Evolutionary conservation across 1,140 invertebrate genomes (phyloP), one percentile per base, ranked within the genome.

Genomic region (Acromyrmex echinatior): DNA sequence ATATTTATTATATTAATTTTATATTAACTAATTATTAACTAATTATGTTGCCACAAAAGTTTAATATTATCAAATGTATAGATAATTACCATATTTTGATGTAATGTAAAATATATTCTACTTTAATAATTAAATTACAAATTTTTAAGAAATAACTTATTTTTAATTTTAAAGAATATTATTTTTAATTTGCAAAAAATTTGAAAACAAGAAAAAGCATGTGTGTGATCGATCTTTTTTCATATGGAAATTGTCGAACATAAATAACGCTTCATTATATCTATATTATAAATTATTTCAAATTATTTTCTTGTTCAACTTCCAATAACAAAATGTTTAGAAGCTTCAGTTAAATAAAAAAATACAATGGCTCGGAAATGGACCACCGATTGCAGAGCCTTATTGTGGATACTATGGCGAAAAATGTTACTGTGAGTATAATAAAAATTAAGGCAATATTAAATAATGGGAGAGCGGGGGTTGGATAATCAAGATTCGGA

Each of bases 341-440:
- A 96, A 97, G 92, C 95, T 98, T 88, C 96, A 96, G 90, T 94
- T 98, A 87, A 96, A 95, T 16, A 96, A 96, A 39, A 93, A 96
- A 18, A 97, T 99, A 84, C 96, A 97, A 81, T 99, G 99, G 98
- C 95, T 98, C 28, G 96, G 96, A 35, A 96, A 96, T 35, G 94
- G 95, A 62, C 97, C 97, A 28, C 99, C 99, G 0, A 96, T 98
- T n/a, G 98, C 98, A n/a, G 98, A 99, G 92, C 99, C 99, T 4
- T 95, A 95, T 4, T 99, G 99, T 94, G 99, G 99, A 6, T 99
- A 99, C 95, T 96, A 97, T 39, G 98, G 97, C 63, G 98, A 99
- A 95, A 98, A 99, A 95, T 99, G 99, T 92, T 97, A 97, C 89
- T 97, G 98, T 98, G 96, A 97, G 97, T 97, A 51, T 39, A 39